Conservation (phyloP, 2,888 invertebrate species). For the Drosophila maculinotata region DNA sequence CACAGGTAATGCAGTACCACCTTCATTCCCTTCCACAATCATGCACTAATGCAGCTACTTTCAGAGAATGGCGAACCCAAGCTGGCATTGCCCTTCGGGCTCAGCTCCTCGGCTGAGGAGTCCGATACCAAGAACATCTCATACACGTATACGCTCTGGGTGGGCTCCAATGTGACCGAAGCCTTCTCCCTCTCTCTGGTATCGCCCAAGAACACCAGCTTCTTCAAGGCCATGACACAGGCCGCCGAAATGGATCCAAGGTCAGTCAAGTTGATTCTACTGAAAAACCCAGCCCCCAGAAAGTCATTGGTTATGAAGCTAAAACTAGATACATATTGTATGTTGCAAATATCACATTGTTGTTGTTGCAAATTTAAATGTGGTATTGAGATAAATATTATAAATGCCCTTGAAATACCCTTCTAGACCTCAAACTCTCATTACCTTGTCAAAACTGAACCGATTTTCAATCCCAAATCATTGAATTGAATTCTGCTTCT, state of each 20-base stretch:
- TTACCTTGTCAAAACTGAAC: no score
- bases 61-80: slow-evolving; percentile 85
- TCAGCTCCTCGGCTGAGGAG: slow-evolving; percentile 84
- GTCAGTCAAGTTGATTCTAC: slow-evolving; percentile 66
- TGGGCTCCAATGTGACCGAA: slow-evolving; percentile 93
- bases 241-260: slow-evolving; percentile 92
- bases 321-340: no score
- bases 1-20: slow-evolving; percentile 74
- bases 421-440: no score
- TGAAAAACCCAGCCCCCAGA: no score
- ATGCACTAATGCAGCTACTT: not conserved
- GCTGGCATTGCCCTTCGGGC: slow-evolving; percentile 84
- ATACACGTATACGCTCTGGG: slow-evolving; percentile 94
- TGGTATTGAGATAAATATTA: no score
- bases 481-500: no score
- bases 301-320: no score
- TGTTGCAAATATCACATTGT: no score
- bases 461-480: no score
- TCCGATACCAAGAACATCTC: slow-evolving; percentile 88
- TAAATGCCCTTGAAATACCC: no score
- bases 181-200: slow-evolving; percentile 91
- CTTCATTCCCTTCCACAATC: no score
- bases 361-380: no score
- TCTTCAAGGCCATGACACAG: slow-evolving; percentile 92
- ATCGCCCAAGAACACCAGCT: slow-evolving; percentile 90